These are phyloP conservation scores for Etheostoma spectabile DNA, from an alignment of 2,113 vertebrate genomes.

Conservation along the genomic window DNA sequence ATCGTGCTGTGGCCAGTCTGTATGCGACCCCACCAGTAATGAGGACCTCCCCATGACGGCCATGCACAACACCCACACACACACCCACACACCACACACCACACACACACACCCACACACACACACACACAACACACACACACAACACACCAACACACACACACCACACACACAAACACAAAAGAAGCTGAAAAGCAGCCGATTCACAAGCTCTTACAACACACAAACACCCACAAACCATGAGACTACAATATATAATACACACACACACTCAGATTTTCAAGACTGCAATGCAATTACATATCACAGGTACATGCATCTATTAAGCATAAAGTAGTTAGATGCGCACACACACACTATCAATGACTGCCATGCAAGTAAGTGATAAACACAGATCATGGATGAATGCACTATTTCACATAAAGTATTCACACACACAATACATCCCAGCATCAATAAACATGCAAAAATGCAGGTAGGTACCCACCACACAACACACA, in stretches of 20 bases:
- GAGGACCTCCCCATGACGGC: constrained; percentile 72
- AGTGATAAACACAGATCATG: constrained; percentile 23
- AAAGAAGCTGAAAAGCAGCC: no score
- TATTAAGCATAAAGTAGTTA: no score
- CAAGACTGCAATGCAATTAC: no score
- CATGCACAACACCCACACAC: constrained; percentile 27
- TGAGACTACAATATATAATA: constrained; percentile 24
- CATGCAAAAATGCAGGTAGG: not conserved
- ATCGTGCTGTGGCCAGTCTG: constrained; percentile 70
- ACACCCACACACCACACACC: no score
- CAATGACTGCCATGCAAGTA: not conserved
- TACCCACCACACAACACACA: no score
- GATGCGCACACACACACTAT: no score
- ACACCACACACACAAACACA: no score
- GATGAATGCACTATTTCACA: not conserved
- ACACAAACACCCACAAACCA: not conserved
- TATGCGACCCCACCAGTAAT: constrained; percentile 76
- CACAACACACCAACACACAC: no score
- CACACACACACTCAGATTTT: not conserved
- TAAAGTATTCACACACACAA: no score
- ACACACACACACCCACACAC: constrained; percentile 26
- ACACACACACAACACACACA: no score
- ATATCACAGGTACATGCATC: no score
- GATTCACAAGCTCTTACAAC: constrained; percentile 7
- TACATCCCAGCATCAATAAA: no score